Percentiles rank a stretch among this genome's conserved stretches.
Evolutionary conservation across 1,140 invertebrate genomes (phyloP).

Genomic region (Saxidomus purpurata): DNA sequence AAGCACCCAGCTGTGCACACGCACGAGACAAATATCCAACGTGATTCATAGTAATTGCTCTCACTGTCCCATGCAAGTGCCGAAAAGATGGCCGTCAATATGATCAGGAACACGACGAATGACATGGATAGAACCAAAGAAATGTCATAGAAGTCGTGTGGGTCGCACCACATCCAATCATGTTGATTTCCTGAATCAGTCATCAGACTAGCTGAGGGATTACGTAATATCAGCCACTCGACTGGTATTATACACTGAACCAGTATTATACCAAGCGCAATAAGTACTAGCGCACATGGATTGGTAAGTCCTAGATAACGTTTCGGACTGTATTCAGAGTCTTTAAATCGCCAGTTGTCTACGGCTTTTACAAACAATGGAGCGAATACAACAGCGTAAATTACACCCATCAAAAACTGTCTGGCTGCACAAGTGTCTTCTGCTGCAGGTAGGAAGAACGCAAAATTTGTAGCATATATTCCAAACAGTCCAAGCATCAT

Average conservation of each 20-base stretch:
- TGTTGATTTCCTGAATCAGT: constrained; percentile 54
- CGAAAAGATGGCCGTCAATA: constrained; percentile 86
- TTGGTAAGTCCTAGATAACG: constrained; percentile 80
- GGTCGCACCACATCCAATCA: constrained; percentile 83
- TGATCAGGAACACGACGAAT: constrained; percentile 87
- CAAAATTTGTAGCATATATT: constrained; percentile 87
- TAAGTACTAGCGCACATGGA: constrained; percentile 84
- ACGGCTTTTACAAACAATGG: constrained; percentile 87
- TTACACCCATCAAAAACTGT: constrained; percentile 85
- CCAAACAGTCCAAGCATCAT: constrained; percentile 87
- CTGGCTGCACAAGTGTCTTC: constrained; percentile 86
- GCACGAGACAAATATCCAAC: constrained; percentile 86
- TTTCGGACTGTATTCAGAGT: constrained; percentile 75
- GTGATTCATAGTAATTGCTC: constrained; percentile 85
- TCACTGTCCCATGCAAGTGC: constrained; percentile 86
- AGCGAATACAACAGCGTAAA: constrained; percentile 87
- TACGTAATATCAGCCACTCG: constrained; percentile 79
- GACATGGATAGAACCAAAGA: constrained; percentile 87
- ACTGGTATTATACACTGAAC: constrained; percentile 85
- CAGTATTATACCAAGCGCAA: constrained; percentile 84
- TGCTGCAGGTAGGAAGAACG: constrained; percentile 87
- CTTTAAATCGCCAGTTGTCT: constrained; percentile 85
- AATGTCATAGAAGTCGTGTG: constrained; percentile 84
- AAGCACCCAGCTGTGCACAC: constrained; percentile 84
- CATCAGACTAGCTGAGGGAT: constrained; percentile 74